Conservation (phyloP, 2,888 invertebrate species). For the Teinopalpus imperialis region DNA sequence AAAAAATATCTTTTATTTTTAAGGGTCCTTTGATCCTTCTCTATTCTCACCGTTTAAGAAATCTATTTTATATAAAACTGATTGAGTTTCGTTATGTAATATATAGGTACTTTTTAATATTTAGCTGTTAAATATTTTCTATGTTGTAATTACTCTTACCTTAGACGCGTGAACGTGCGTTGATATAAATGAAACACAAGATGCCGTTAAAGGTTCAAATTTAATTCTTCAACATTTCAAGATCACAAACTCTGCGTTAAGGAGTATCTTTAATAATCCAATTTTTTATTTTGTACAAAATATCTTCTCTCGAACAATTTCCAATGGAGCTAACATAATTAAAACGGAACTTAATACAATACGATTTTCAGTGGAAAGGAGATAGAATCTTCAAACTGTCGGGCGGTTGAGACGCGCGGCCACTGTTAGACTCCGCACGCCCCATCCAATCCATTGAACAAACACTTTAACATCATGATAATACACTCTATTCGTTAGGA, state of each 20-base stretch:
- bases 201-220: slow-evolving; percentile 59
- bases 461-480: slow-evolving; percentile 73
- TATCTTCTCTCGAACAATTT: slow-evolving; percentile 68
- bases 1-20: too few species aligned
- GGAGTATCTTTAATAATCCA: slow-evolving; percentile 66
- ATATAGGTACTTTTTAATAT: too few species aligned
- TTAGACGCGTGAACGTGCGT: too few species aligned
- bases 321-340: slow-evolving; percentile 55
- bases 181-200: slow-evolving; percentile 49
- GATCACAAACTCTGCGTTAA: slow-evolving; percentile 71
- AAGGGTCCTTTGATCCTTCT: too few species aligned
- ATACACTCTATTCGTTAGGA: slow-evolving; percentile 71
- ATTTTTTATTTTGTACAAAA: slow-evolving; percentile 79
- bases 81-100: too few species aligned
- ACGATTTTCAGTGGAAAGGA: slow-evolving; percentile 53
- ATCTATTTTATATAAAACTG: too few species aligned
- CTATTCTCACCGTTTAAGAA: too few species aligned
- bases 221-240: slow-evolving; percentile 76
- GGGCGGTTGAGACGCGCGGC: slow-evolving; percentile 22
- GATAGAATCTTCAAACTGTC: slow-evolving; percentile 57
- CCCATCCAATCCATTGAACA: slow-evolving; percentile 50
- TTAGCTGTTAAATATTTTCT: too few species aligned
- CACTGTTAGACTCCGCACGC: slow-evolving; percentile 19
- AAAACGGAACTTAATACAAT: slow-evolving; percentile 62
- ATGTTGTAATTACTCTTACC: too few species aligned